Base-by-base conservation (phyloP, 2,888 invertebrate genomes). In the Cancer borealis region DNA sequence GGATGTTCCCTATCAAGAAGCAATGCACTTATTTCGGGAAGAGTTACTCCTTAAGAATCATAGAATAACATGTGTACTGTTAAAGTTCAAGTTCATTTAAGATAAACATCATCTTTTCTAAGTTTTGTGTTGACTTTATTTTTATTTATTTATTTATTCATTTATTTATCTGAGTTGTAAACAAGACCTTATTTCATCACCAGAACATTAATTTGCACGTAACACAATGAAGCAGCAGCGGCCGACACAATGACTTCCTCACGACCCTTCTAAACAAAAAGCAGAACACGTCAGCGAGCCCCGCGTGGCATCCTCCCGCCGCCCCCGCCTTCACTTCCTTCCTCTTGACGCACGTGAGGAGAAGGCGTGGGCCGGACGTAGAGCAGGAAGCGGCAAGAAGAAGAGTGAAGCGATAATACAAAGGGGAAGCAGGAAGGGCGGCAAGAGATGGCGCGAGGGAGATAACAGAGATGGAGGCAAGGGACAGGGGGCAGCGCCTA, bases 271-370 rank as follows among this genome's bases (percentile, higher is more conserved):
- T 90, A 90, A 26, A 90, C 47, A 49, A 90, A 49, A 90, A 90
- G 91, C 30, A 54, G 8, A 30, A 91, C 39, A 26, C 60, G 45
- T 14, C 39, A 91, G 30, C 66, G 79, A 79, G 30, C 60, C 60
- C 39, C 39, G 60, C 21, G 66, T 49, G 39, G 45, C 91, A 26
- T 73, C 79, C 92, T 79, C 60, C 79, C 26, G 45, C 92, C n/a
- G 73, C 73, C 91, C 91, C 91, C 66, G 26, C 91, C 92, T 84
- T 92, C 87, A 87, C 92, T 87, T 87, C 92, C 87, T 87, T 84
- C 92, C 84, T 87, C 47, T 14, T 92, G 92, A 92, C 79, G 92
- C 84, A 92, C 84, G 84, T 49, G 87, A 49, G 92, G 84, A 92
- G 92, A 84, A 84, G 92, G 92, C 79, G 92, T 45, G 17, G 92